Base-by-base conservation (phyloP, 2,888 invertebrate genomes). In the Drosophila anceps region DNA sequence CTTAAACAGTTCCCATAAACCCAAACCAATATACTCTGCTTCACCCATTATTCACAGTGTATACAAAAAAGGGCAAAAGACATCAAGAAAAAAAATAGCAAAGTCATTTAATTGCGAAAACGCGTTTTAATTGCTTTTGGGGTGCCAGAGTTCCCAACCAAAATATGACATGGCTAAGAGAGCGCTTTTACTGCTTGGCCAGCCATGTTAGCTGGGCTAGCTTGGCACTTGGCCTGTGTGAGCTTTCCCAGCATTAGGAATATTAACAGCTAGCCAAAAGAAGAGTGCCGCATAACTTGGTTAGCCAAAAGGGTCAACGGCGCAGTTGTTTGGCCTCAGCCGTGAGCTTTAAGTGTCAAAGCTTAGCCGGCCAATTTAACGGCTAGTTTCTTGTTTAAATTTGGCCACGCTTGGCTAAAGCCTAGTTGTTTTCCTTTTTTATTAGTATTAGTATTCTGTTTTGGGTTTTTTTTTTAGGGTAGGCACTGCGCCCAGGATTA, bases 51-150 rank as follows among this genome's bases (percentile, higher is more conserved):
- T 3, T n/a, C 15, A 18, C 39, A 27, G 54, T 1, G 54, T 24
- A 39, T 29, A 15, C 35, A 53, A 37, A 67, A 55, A 31, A 51
- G 55, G 48, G 13, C 35, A 55, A 58, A 68, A 51, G 64, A 69
- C 67, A 73, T 70, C 2, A 67, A 79, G 84, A 67, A 79, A 86
- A 88, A 86, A 86, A 86, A 86, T 82, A 81, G 86, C 88, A 84
- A 86, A 86, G 86, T 86, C 86, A 86, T 86, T 86, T 86, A 86
- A 86, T 86, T 86, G 86, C 86, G 81, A 86, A 86, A 86, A 86
- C 88, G 86, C 88, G 86, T 86, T 86, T 86, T 86, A 86, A 86
- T 86, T 86, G 88, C 86, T 86, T 86, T 82, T 79, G 75, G 81
- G 73, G 41, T 18, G 43, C 73, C 67, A 58, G 59, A 67, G 62